These are phyloP conservation scores for Ataeniobius toweri DNA, from an alignment of 2,797 vertebrate species.

Conservation along the genomic window DNA sequence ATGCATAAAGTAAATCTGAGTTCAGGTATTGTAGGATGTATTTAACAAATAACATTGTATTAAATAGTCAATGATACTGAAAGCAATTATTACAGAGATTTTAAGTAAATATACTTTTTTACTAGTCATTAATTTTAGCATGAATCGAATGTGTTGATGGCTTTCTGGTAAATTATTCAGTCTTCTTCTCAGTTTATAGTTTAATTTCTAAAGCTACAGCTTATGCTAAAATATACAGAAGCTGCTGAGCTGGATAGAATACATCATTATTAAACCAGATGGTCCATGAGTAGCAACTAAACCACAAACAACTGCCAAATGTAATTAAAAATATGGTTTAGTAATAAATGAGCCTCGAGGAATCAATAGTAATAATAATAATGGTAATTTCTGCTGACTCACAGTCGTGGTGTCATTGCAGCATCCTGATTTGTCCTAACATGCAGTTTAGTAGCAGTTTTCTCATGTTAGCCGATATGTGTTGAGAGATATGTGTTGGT, in stretches of 20 bases:
- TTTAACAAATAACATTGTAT: too few species aligned
- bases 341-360: background rate
- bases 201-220: background rate
- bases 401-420: background rate
- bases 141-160: background rate
- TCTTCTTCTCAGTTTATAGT: background rate
- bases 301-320: background rate
- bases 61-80: too few species aligned
- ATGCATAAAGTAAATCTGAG: too few species aligned
- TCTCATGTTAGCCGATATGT: background rate
- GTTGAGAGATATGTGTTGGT: background rate
- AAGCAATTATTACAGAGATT: too few species aligned
- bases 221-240: background rate
- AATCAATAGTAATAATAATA: background rate
- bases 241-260: background rate
- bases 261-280: background rate
- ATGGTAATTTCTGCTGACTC: background rate
- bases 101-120: too few species aligned
- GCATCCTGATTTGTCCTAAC: background rate
- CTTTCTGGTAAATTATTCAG: background rate
- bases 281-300: background rate
- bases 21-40: too few species aligned
- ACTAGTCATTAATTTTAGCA: too few species aligned
- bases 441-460: background rate
- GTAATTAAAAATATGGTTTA: background rate